Evolutionary conservation across 2,113 vertebrate genomes (phyloP), one percentile per base, ranked within the genome.

Genomic region (Egretta garzetta): DNA sequence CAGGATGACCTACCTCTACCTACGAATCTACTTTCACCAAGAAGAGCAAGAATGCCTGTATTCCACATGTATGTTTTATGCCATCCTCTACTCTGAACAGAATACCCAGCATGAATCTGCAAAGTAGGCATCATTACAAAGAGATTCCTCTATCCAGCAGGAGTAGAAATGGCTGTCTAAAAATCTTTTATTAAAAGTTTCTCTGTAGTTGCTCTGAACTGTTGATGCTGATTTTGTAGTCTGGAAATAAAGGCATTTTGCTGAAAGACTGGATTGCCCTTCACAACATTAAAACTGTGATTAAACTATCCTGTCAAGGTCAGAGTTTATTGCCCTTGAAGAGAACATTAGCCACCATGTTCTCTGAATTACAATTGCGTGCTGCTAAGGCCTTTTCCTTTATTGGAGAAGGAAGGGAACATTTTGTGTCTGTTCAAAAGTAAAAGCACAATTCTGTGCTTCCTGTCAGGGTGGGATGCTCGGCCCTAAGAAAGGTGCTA

Each of bases 261-360:
- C 68, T 92, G 68, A 96, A 95, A 93, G 72, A 91, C 30, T 77
- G 64, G 74, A 86, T 66, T 8, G 6, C 33, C 64, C 43, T 94
- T 96, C 70, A 68, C 17, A 43, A 55, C 52, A 64, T 16, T 33
- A 89, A 74, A 90, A 84, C 47, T 1, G 1, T 60, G 39, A 79
- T 81, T 92, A 71, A 92, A 94, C 74, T 67, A 91, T 33, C 27
- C 39, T 83, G 39, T 18, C 75, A 91, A 89, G 64, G 86, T 93
- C 52, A n/a, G 72, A 89, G 27, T 93, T 94, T 97, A 91, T 81
- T 95, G 73, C 27, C 86, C 75, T 90, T 86, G 90, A 95, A 86
- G 35, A 86, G 68, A 92, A 84, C 39, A 81, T 81, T 64, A 92
- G 24, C 55, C 39, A 89, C 58, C 43, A 49, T 24, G 52, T 85